Conservation (phyloP, 2,113 vertebrate species). For the Chloropsis cyanopogon region DNA sequence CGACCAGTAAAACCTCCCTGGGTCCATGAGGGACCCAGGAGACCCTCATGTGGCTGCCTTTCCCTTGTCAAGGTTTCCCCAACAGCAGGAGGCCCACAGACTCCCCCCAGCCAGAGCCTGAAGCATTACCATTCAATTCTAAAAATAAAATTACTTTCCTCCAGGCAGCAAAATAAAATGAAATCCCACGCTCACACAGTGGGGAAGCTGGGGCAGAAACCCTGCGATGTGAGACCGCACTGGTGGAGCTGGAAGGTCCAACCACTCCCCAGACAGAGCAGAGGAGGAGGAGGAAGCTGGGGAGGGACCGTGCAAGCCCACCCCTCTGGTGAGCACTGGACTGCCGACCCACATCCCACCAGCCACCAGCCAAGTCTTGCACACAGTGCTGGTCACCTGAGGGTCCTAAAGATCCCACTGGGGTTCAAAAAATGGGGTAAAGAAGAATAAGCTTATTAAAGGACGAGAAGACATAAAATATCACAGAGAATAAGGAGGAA, state of each 20-base stretch:
- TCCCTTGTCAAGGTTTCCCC: not conserved
- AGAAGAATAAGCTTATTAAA: not conserved
- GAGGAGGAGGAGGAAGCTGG: not conserved
- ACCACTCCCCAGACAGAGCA: not conserved
- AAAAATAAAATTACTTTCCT: constrained; percentile 36
- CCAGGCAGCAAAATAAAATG: constrained; percentile 16
- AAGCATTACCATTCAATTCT: not conserved
- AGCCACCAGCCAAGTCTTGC: not conserved
- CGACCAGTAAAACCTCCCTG: rapidly evolving
- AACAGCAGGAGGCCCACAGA: not conserved
- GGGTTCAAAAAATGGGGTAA: not conserved
- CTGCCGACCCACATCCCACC: not conserved
- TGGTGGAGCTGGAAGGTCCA: not conserved
- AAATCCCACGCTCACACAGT: not conserved
- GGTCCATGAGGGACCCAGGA: rapidly evolving
- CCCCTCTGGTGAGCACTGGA: not conserved
- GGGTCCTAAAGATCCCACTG: not conserved
- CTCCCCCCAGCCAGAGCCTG: not conserved
- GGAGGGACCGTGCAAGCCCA: not conserved
- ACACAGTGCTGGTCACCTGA: not conserved
- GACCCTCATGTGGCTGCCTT: not conserved
- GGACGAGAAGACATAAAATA: not conserved
- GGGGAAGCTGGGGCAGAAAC: not conserved
- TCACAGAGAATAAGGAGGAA: not conserved
- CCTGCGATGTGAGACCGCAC: not conserved